Evolutionary conservation across 2,888 invertebrate species (phyloP), one percentile per base, ranked within the genome.

Genomic region (Synanthedon tipuliformis): DNA sequence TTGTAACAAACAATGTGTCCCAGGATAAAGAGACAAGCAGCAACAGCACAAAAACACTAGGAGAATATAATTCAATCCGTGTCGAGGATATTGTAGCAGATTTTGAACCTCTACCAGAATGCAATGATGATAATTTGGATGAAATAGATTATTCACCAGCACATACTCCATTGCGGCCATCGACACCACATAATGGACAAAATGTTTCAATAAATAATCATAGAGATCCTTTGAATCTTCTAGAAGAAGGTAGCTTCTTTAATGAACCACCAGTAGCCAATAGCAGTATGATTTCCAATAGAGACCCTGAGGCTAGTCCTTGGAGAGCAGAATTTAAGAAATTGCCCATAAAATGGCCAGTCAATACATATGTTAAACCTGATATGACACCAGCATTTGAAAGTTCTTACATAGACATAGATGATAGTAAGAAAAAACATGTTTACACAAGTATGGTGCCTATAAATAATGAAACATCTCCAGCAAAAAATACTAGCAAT

Each of bases 371-470:
- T 65, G 71, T 87, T 0, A 88, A 88, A 60, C 59, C 88, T 8
- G 82, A 88, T 55, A 86, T 88, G 88, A 88, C 88, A 49, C 88
- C 88, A 48, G 84, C 88, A 11, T 75, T 85, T 15, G 88, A 88
- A 56, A 73, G 78, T 53, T 87, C 87, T 4, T 87, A 81, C 53
- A 72, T 85, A 1, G 77, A 78, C 55, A 64, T 73, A 50, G 73
- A 73, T 61, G 78, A 78, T 34, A 62, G 61, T 12, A 81, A 71
- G 56, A 84, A 78, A 62, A 84, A 81, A 66, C 84, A 86, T 80
- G 81, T 87, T 1, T 87, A 85, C 56, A 85, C 85, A 12, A 78
- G 83, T 54, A 64, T 87, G 54, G 58, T 80, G 5, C 59, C 69
- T 15, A 68, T 75, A 52, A 54, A 58, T 12, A 62, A 69, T 68